Evolutionary conservation across 2,113 vertebrate species (phyloP).

Genomic region (Dermatemys mawii): DNA sequence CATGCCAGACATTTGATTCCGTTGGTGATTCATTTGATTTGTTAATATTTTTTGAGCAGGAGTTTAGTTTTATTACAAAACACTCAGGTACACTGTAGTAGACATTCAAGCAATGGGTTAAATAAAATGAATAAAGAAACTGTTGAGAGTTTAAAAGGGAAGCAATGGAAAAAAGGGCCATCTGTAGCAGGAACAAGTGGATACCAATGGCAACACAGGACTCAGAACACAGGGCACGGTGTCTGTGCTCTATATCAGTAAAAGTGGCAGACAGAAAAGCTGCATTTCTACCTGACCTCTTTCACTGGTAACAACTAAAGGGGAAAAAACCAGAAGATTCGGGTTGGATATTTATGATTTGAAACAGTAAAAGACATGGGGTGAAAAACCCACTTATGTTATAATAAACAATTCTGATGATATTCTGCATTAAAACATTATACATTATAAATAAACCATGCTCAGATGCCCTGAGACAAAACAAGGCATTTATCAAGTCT

Average conservation of each 20-base stretch:
- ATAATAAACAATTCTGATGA: not conserved
- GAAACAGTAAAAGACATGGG: not conserved
- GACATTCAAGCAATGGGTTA: accelerated
- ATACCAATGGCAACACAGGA: not conserved
- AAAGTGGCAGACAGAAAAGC: constrained; percentile 28
- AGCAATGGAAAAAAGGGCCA: not conserved
- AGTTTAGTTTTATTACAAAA: not conserved
- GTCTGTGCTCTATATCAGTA: not conserved
- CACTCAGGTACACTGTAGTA: not conserved
- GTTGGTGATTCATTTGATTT: not conserved
- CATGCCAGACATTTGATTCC: not conserved
- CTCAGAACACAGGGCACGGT: not conserved
- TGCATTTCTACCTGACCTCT: constrained; percentile 46
- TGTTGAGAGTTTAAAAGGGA: not conserved
- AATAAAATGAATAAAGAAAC: not conserved
- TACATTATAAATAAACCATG: not conserved
- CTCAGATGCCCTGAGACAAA: not conserved
- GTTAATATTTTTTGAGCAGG: not conserved
- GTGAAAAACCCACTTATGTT: not conserved
- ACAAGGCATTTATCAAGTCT: not conserved
- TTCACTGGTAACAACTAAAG: constrained; percentile 10
- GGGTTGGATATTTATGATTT: not conserved
- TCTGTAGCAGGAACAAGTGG: not conserved
- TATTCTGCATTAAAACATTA: not conserved
- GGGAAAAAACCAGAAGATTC: not conserved